phyloP scores from a whole-genome alignment of 1,140 invertebrate genomes.

The Drosophila busckii region DNA sequence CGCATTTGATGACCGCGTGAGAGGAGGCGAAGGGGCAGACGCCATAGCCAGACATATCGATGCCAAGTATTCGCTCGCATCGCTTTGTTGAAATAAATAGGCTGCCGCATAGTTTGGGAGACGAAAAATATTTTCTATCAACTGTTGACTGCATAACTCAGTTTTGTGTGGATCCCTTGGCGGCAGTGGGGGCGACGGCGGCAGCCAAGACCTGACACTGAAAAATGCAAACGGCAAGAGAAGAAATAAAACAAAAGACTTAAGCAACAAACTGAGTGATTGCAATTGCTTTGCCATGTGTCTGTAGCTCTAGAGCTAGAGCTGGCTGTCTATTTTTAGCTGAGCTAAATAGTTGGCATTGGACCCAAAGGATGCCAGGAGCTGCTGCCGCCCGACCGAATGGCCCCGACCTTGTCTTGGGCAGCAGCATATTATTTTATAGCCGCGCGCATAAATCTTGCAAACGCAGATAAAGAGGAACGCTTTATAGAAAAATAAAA shows the following conservation, averaged over 20 bases:
- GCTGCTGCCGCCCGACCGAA: slow-evolving; percentile 24
- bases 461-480: slow-evolving; percentile 77
- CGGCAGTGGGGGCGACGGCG: slow-evolving; percentile 10
- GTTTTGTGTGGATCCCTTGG: slow-evolving; percentile 49
- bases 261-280: slow-evolving; percentile 76
- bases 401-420: slow-evolving; percentile 51
- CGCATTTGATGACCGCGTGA: slow-evolving; percentile 53
- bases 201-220: slow-evolving; percentile 54
- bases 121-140: slow-evolving; percentile 60
- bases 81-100: slow-evolving; percentile 55
- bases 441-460: slow-evolving; percentile 74
- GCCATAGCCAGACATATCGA: slow-evolving; percentile 1
- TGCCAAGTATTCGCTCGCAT: slow-evolving; percentile 53
- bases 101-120: slow-evolving; percentile 22
- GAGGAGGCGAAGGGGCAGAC: not conserved
- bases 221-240: slow-evolving; percentile 77
- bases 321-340: slow-evolving; percentile 58
- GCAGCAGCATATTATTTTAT: slow-evolving; percentile 78
- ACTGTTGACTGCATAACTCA: slow-evolving; percentile 75
- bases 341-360: slow-evolving; percentile 70
- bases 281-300: slow-evolving; percentile 65
- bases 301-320: slow-evolving; percentile 12
- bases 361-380: slow-evolving; percentile 60
- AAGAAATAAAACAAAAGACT: slow-evolving; percentile 78
- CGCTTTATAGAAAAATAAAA: slow-evolving; percentile 73